Evolutionary conservation across 2,888 invertebrate genomes (phyloP).

Genomic region (Achlya flavicornis): DNA sequence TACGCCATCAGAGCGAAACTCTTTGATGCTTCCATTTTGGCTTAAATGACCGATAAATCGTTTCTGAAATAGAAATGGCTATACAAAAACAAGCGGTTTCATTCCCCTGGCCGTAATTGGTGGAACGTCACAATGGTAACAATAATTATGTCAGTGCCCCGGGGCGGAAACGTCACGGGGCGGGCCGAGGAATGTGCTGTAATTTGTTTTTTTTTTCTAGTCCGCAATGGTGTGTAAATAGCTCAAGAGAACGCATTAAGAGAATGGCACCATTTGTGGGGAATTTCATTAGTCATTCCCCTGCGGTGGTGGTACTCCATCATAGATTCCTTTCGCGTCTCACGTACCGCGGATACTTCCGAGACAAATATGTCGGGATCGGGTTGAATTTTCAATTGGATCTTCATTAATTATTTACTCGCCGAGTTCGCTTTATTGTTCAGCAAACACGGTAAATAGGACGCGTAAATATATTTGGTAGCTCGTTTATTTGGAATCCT

Average conservation of each 20-base stretch:
- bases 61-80: constrained; percentile 13
- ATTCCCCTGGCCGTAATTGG: constrained; percentile 8
- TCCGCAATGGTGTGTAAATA: constrained; percentile 37
- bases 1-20: constrained; percentile 7
- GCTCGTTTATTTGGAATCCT: constrained; percentile 24
- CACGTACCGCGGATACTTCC: constrained; percentile 51
- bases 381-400: constrained; percentile 57
- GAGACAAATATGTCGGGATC: constrained; percentile 53
- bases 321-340: constrained; percentile 58
- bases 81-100: constrained; percentile 11
- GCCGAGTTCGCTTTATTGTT: constrained; percentile 41
- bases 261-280: constrained; percentile 58
- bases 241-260: constrained; percentile 55
- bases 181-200: constrained; percentile 28
- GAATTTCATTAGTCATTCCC: constrained; percentile 69
- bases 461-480: constrained; percentile 34
- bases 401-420: constrained; percentile 52
- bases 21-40: constrained; percentile 8
- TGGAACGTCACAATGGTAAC: constrained; percentile 9
- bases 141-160: constrained; percentile 12
- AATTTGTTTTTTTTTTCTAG: constrained; percentile 41
- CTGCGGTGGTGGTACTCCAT: constrained; percentile 55
- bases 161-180: constrained; percentile 12
- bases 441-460: constrained; percentile 40
- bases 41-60: constrained; percentile 14